A percentile compares a stretch with the other conserved stretches of the same genome.
Conservation (phyloP, 2,888 invertebrate species). For the Metallyticus violacea region DNA sequence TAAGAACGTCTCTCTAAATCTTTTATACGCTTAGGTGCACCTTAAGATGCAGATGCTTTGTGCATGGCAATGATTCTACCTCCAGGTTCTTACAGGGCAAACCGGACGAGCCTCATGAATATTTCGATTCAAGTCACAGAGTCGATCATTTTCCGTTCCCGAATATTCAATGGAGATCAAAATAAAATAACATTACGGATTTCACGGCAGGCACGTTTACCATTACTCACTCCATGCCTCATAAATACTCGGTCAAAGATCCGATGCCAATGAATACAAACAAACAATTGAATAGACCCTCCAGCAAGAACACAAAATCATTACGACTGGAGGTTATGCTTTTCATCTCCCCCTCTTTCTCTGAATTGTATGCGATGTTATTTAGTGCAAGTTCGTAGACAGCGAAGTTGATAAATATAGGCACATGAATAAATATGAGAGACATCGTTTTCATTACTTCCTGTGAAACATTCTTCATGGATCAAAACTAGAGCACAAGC, state of each 20-base stretch:
- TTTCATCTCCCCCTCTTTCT: neutral
- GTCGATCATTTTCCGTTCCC: neutral
- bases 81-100: neutral
- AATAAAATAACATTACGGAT: neutral
- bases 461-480: neutral
- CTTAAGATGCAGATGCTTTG: too few relatives aligned
- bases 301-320: neutral
- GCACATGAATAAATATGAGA: neutral
- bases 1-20: too few relatives aligned
- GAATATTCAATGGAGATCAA: neutral
- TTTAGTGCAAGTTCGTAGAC: too few relatives aligned
- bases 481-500: neutral
- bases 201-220: neutral
- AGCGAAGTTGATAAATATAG: neutral
- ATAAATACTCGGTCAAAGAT: neutral
- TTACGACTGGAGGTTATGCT: too few relatives aligned
- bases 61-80: neutral
- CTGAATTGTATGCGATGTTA: neutral
- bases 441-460: neutral
- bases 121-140: neutral
- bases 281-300: neutral
- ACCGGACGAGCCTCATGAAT: neutral
- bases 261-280: neutral
- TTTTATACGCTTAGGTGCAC: too few relatives aligned
- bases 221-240: neutral